Evolutionary conservation across 1,140 invertebrate genomes (phyloP), one percentile per base, ranked within the genome.

Genomic region (Mya arenaria): DNA sequence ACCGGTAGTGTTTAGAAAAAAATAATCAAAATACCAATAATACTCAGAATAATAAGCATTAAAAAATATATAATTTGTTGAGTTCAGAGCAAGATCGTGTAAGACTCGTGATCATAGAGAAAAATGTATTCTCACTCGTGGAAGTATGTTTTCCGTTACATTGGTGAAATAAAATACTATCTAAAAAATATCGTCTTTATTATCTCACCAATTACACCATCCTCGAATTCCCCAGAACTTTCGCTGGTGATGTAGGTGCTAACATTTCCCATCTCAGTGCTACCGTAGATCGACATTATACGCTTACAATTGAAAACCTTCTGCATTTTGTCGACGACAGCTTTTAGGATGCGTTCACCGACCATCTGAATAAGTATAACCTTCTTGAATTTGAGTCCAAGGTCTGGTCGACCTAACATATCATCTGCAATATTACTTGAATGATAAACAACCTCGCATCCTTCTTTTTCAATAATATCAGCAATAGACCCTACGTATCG

Each of bases 181-280:
- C n/a, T n/a, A n/a, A n/a, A n/a, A n/a, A n/a, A n/a, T n/a, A n/a
- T n/a, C n/a, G n/a, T n/a, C n/a, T n/a, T n/a, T n/a, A n/a, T n/a
- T n/a, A n/a, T 48, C 8, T 55, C 60, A 32, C 83, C 83, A 41
- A 72, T 63, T n/a, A 81, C 72, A n/a, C 78, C 78, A 48, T 81
- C 78, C 37, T 72, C 78, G 25, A 30, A 81, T 4, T 41, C 25
- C n/a, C n/a, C n/a, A n/a, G 30, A 30, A 32, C 62, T 32, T 13
- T 62, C 36, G 10, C n/a, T 39, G 6, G 19, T 28, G 3, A 44
- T 30, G 52, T 48, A 81, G 4, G 36, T 1, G 15, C 52, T 37
- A 44, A 39, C 36, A n/a, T 55, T 56, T 5, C 78, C 78, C 17
- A 25, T 19, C 30, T 81, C 78, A n/a, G 78, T 81, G 1, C 8